Base-by-base conservation (phyloP, 2,888 invertebrate species). In the Aspidiotus destructor region DNA sequence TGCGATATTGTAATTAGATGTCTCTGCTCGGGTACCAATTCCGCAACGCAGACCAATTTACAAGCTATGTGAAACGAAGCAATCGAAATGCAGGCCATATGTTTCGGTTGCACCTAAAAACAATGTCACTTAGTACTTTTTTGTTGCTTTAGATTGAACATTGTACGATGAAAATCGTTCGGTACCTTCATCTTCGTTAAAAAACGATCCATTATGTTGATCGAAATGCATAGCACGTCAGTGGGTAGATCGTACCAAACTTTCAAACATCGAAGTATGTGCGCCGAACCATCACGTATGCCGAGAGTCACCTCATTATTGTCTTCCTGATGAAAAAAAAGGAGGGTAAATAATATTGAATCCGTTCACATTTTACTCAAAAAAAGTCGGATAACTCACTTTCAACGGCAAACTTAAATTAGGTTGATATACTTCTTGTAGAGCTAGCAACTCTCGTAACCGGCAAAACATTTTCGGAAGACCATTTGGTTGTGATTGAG, bases 21-120 rank as follows among this genome's bases (percentile, higher is more conserved):
- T 72, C 85, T 70, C 8, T 75, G 73, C 62, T 76, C 75, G 40
- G 76, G 76, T 13, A 74, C 72, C 15, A 73, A 68, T 9, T 71
- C 70, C 41, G 71, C 69, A 15, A 71, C 81, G n/a, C 61, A 69
- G 16, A 62, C 42, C 70, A 84, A 80, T 70, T 86, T 84, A 74
- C 89, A 86, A 70, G 92, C 91, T 75, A 92, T 83, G 79, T 90
- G 86, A 80, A 92, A 87, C 74, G 91, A 89, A 71, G 91, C 86
- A 48, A 92, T 86, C 15, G 90, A 88, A 77, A 93, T 87, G 79
- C 92, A 92, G 8, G 88, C 88, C 79, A 93, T 85, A 79, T 92
- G 91, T 77, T 89, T 91, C 64, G 88, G 87, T 71, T 84, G 83
- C 6, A 85, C 85, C 80, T 81, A 72, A 8, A 73, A 73, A 73